Percentiles rank a stretch among this genome's conserved stretches.
Evolutionary conservation across 2,113 vertebrate genomes (phyloP).

Genomic region (Pterophyllum scalare): DNA sequence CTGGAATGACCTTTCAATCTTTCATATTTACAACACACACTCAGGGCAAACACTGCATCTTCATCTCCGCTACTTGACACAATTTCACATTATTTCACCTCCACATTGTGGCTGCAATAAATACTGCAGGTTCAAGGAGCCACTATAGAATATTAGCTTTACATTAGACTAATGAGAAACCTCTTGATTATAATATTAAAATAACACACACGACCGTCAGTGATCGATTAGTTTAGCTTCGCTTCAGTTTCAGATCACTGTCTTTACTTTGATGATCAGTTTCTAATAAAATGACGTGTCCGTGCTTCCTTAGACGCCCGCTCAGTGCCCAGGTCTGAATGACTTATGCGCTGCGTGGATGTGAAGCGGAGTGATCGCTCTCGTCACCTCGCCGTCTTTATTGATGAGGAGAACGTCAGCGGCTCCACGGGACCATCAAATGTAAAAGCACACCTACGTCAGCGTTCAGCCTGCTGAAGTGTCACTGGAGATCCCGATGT

Average conservation of each 20-base stretch:
- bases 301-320: neutral
- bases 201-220: neutral
- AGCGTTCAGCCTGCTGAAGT: neutral
- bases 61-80: neutral
- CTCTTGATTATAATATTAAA: neutral
- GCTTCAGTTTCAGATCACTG: neutral
- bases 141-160: neutral
- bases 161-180: neutral
- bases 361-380: constrained; percentile 3
- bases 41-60: neutral
- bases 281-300: neutral
- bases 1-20: neutral
- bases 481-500: neutral
- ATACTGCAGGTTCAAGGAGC: neutral
- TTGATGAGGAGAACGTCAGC: constrained; percentile 34
- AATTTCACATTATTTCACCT: neutral
- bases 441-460: neutral
- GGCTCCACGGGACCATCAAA: neutral
- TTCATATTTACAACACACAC: neutral
- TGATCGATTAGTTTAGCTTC: neutral
- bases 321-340: constrained; percentile 1
- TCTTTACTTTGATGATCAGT: neutral
- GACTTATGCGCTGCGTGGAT: constrained; percentile 5
- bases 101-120: neutral
- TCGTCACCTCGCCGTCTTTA: constrained; percentile 5